Evolutionary conservation across 30 jellyfish, hydroid and myxozoan genomes (phyloP).

Genomic region (Clytia hemisphaerica): DNA sequence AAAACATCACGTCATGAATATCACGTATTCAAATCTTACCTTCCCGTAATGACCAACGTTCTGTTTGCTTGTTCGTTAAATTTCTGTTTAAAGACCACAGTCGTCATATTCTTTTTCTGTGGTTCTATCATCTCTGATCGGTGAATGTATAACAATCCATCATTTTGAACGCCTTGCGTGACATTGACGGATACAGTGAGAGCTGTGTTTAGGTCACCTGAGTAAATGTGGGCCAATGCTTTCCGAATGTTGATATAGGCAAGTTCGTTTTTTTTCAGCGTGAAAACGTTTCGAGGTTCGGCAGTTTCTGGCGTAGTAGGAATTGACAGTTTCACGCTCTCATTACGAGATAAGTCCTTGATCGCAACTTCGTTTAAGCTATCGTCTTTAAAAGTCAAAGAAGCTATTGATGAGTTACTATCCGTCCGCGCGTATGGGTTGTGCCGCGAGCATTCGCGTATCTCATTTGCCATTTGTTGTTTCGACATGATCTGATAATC

Average conservation of each 20-base stretch:
- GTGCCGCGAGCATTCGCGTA: slow-evolving; percentile 11
- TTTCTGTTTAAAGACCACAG: not conserved
- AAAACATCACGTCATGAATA: not conserved
- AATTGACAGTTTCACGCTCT: not conserved
- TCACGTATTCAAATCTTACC: not conserved
- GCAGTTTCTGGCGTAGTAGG: slow-evolving; percentile 1
- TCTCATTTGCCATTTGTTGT: no score
- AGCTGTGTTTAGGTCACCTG: no score
- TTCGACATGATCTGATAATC: no score
- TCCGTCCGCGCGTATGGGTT: not conserved
- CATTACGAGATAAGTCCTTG: not conserved
- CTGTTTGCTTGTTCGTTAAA: slow-evolving; percentile 5
- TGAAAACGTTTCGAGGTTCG: not conserved
- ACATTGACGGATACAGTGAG: no score
- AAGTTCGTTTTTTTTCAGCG: not conserved
- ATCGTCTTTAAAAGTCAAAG: not conserved
- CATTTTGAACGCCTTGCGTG: no score
- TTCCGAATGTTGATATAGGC: no score
- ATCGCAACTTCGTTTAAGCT: slow-evolving; percentile 1
- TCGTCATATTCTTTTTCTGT: no score
- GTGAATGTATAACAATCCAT: no score
- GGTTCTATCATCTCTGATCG: no score
- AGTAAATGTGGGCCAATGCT: no score
- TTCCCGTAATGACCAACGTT: slow-evolving; percentile 20
- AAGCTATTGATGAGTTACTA: not conserved